These are phyloP conservation scores for Diabrotica virgifera DNA, from an alignment of 1,140 invertebrate genomes.

Conservation along the genomic window DNA sequence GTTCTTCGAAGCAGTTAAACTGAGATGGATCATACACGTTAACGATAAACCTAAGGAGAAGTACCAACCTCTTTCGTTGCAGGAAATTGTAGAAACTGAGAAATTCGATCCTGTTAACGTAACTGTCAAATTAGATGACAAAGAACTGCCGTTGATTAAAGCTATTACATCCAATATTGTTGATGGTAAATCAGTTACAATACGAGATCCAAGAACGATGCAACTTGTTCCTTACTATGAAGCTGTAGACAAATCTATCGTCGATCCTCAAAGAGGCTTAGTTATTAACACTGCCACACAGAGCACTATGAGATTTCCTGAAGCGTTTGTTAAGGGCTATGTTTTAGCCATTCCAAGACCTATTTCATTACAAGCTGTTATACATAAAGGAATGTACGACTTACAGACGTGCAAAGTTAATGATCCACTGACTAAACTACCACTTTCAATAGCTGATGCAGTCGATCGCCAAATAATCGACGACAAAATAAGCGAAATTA, in stretches of 20 bases:
- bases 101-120: conserved; percentile 62
- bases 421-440: conserved; percentile 68
- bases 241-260: conserved; percentile 71
- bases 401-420: conserved; percentile 66
- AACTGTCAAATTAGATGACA: conserved; percentile 60
- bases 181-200: conserved; percentile 69
- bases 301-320: conserved; percentile 63
- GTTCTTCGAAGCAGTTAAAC: conserved; percentile 80
- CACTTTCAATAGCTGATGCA: conserved; percentile 70
- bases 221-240: conserved; percentile 70
- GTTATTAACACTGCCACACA: conserved; percentile 67
- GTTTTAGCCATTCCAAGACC: conserved; percentile 65
- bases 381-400: conserved; percentile 70
- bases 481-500: conserved; percentile 77
- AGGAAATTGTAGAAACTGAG: conserved; percentile 65
- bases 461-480: conserved; percentile 78
- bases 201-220: conserved; percentile 67
- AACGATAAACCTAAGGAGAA: conserved; percentile 53
- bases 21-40: conserved; percentile 64
- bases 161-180: conserved; percentile 72
- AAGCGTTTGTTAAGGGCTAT: conserved; percentile 69
- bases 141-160: conserved; percentile 62
- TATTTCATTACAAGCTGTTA: conserved; percentile 72
- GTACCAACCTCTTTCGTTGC: conserved; percentile 52
- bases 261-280: conserved; percentile 71